These are phyloP conservation scores for Zootermopsis nevadensis DNA, from an alignment of 2,888 invertebrate genomes.

Conservation along the genomic window DNA sequence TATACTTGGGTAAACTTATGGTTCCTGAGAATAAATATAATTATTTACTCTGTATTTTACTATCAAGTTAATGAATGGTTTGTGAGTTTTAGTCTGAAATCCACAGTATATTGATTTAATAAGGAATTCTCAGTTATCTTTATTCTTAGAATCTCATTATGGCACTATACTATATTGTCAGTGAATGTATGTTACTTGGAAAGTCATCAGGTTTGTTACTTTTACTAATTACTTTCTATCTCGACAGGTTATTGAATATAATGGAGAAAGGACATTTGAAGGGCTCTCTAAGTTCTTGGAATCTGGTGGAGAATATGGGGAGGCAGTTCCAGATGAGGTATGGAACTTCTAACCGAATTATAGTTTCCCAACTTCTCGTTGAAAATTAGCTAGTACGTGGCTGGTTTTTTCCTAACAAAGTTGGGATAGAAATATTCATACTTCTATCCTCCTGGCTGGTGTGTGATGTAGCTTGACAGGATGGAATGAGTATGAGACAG, in stretches of 20 bases:
- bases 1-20: too few relatives aligned
- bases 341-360: background rate
- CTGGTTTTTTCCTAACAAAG: conserved; percentile 20
- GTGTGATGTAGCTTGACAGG: background rate
- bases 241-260: conserved; percentile 83
- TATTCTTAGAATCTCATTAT: too few relatives aligned
- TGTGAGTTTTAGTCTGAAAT: too few relatives aligned
- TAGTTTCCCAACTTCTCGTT: conserved; percentile 39
- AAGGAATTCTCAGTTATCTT: too few relatives aligned
- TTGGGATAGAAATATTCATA: conserved; percentile 29
- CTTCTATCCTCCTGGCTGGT: conserved; percentile 26
- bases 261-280: conserved; percentile 94
- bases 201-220: background rate
- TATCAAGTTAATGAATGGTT: too few relatives aligned
- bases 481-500: conserved; percentile 35
- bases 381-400: background rate
- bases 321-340: conserved; percentile 70
- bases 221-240: background rate
- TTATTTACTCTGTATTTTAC: too few relatives aligned
- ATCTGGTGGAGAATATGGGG: conserved; percentile 84
- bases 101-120: too few relatives aligned
- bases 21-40: too few relatives aligned
- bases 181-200: too few relatives aligned
- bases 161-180: too few relatives aligned
- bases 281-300: conserved; percentile 95